phyloP scores from a whole-genome alignment of 2,797 vertebrate species.

The Lycodopsis pacificus region DNA sequence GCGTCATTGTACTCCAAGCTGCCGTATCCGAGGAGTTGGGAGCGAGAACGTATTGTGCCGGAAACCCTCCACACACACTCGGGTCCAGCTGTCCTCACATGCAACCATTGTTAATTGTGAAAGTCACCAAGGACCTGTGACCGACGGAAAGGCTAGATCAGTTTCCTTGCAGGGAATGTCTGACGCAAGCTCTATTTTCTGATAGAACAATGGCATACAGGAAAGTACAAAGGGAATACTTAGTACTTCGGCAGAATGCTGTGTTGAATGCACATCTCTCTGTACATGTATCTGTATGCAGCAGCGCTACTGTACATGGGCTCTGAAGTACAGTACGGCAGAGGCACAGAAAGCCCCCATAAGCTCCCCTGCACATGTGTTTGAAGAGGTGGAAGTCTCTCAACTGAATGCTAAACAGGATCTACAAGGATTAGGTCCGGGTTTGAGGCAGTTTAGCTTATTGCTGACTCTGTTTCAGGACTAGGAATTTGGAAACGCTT shows the following conservation, averaged over 20 bases:
- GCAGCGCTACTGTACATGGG: conserved; percentile 36
- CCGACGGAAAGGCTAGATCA: conserved; percentile 17
- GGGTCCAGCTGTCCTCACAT: conserved; percentile 42
- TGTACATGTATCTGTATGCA: conserved; percentile 21
- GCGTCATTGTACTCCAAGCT: neutral
- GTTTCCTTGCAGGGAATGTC: conserved; percentile 31
- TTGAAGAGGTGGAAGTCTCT: conserved; percentile 80
- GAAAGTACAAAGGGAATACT: conserved; percentile 32
- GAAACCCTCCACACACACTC: conserved; percentile 20
- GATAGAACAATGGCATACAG: conserved; percentile 50
- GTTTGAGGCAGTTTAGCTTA: conserved; percentile 76
- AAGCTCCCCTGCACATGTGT: conserved; percentile 73
- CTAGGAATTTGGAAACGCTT: conserved; percentile 54
- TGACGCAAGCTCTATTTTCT: conserved; percentile 57
- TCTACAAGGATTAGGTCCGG: conserved; percentile 81
- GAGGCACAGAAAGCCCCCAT: conserved; percentile 60
- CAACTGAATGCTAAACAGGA: conserved; percentile 80
- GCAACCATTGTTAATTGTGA: conserved; percentile 53
- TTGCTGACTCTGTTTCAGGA: conserved; percentile 74
- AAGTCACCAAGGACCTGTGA: conserved; percentile 36
- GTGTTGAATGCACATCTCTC: conserved; percentile 6
- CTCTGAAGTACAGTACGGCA: conserved; percentile 54
- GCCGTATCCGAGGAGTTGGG: neutral
- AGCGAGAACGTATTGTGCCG: neutral
- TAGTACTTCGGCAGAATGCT: conserved; percentile 15